A percentile compares a stretch with the other conserved stretches of the same genome.
Evolutionary conservation across 2,113 vertebrate species (phyloP).

Genomic region (Prochilodus magdalenae): DNA sequence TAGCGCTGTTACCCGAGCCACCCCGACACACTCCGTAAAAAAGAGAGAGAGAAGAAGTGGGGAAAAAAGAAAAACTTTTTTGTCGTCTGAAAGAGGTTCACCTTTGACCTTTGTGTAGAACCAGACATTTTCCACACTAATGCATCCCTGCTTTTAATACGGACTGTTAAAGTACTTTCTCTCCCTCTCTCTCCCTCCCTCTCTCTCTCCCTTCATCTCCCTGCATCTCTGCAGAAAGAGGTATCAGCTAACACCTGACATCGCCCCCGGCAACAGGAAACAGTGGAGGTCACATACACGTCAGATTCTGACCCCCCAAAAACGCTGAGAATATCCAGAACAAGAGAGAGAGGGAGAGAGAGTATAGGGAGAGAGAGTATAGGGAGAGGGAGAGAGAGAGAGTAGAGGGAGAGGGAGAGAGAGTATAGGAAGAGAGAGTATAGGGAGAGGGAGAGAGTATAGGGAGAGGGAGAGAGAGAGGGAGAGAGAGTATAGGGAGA

Average conservation of each 20-base stretch:
- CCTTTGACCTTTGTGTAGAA: slow-evolving; percentile 38
- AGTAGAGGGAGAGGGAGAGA: neutral
- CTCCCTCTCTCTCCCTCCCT: slow-evolving; percentile 24
- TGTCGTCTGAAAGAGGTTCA: slow-evolving; percentile 63
- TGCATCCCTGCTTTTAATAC: slow-evolving; percentile 65
- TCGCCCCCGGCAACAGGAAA: slow-evolving; percentile 64
- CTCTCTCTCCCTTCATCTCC: neutral
- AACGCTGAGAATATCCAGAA: slow-evolving; percentile 71
- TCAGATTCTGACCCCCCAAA: slow-evolving; percentile 65
- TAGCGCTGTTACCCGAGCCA: slow-evolving; percentile 49
- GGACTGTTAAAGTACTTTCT: slow-evolving; percentile 56
- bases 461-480: too few relatives aligned
- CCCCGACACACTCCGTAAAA: slow-evolving; percentile 46
- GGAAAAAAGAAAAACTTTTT: slow-evolving; percentile 42
- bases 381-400: too few relatives aligned
- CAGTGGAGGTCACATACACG: slow-evolving; percentile 57
- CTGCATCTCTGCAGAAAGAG: slow-evolving; percentile 32
- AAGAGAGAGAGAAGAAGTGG: slow-evolving; percentile 14
- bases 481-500: neutral
- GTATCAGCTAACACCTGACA: slow-evolving; percentile 71
- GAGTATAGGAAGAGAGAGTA: slow-evolving; percentile 56
- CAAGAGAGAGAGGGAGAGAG: slow-evolving; percentile 25
- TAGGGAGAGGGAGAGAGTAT: neutral
- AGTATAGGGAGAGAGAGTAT: slow-evolving; percentile 8
- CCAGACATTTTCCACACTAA: slow-evolving; percentile 57